A percentile compares a stretch with the other conserved stretches of the same genome.
phyloP scores from a whole-genome alignment of 2,888 invertebrate species.

The Tachina grossa region DNA sequence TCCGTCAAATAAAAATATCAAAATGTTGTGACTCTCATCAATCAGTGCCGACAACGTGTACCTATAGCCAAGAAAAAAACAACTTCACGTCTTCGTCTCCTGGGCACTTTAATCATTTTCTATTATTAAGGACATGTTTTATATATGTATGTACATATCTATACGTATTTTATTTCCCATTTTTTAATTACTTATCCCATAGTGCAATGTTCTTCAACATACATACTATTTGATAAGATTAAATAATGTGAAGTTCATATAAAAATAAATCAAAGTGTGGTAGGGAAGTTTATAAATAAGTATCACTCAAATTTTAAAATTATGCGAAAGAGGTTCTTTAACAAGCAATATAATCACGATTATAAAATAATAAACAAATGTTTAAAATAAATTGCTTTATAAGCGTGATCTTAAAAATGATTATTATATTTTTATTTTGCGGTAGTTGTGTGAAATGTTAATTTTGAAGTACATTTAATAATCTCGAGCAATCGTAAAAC shows the following conservation, averaged over 20 bases:
- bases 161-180: neutral
- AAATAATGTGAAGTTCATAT: constrained; percentile 27
- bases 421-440: neutral
- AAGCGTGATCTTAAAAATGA: neutral
- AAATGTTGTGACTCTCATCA: too few relatives aligned
- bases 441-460: neutral
- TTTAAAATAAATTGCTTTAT: constrained; percentile 1
- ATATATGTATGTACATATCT: too few relatives aligned
- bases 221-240: constrained; percentile 24
- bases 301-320: neutral
- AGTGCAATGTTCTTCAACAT: neutral
- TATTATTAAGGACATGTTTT: too few relatives aligned
- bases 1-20: too few relatives aligned
- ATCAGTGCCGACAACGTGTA: too few relatives aligned
- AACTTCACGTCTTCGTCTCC: too few relatives aligned
- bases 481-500: neutral
- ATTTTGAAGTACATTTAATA: neutral
- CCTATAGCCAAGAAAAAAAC: too few relatives aligned
- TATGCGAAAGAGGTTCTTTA: constrained; percentile 4
- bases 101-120: too few relatives aligned
- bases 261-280: constrained; percentile 16
- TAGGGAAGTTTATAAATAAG: constrained; percentile 15
- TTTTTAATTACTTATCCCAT: neutral
- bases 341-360: neutral
- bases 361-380: constrained; percentile 12